phyloP scores from a whole-genome alignment of 2,797 vertebrate species.

The Myripristis murdjan region DNA sequence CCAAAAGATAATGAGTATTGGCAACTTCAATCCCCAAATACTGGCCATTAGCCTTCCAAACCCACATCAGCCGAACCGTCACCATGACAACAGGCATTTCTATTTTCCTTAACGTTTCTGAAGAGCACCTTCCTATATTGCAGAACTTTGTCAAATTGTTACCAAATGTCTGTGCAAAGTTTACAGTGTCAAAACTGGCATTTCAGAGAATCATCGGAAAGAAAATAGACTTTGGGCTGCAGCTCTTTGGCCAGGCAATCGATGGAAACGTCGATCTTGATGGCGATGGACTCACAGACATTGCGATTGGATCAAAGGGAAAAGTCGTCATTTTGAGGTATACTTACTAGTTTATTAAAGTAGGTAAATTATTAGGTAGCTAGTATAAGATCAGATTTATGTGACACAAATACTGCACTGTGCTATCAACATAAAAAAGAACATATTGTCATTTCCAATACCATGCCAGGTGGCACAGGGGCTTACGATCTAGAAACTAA shows the following conservation, averaged over 20 bases:
- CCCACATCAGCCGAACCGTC: too few species aligned
- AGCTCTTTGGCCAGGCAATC: conserved; percentile 88
- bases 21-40: too few species aligned
- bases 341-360: not conserved
- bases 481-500: not conserved
- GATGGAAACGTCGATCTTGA: conserved; percentile 83
- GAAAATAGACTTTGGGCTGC: conserved; percentile 58
- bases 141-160: too few species aligned
- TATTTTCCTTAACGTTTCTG: not conserved
- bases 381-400: too few species aligned
- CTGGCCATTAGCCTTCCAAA: too few species aligned
- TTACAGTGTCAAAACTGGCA: conserved; percentile 9
- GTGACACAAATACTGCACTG: too few species aligned
- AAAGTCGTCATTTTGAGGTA: conserved; percentile 82
- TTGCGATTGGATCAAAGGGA: conserved; percentile 86
- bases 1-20: not conserved
- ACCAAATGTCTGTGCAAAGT: not conserved
- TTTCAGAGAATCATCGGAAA: conserved; percentile 83
- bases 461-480: not conserved
- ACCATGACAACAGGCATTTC: too few species aligned
- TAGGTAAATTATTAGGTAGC: too few species aligned
- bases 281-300: conserved; percentile 81
- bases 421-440: too few species aligned
- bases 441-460: too few species aligned
- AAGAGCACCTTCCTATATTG: not conserved